Percentiles rank a stretch among this genome's conserved stretches.
Evolutionary conservation across 2,113 vertebrate species (phyloP).

Genomic region (Corythornis vintsioides): DNA sequence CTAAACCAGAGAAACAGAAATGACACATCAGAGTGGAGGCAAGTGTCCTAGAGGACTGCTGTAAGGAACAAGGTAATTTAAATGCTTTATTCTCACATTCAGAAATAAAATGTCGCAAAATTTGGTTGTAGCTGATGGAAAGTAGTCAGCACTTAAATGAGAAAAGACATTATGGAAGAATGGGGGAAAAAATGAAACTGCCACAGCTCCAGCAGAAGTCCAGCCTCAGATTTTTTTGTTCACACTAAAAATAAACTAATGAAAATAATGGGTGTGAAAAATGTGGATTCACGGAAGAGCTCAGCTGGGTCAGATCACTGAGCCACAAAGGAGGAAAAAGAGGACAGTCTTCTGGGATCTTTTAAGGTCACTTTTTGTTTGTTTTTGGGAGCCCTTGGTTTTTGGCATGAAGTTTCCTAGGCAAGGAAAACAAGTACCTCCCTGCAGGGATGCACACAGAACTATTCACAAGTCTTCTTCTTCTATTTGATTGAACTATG

Average conservation of each 20-base stretch:
- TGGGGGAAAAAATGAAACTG: no score
- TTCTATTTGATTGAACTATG: not conserved
- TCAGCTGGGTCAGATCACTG: not conserved
- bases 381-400: not conserved
- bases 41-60: no score
- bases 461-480: not conserved
- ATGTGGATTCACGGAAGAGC: not conserved
- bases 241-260: not conserved
- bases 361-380: not conserved
- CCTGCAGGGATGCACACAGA: not conserved
- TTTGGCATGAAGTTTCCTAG: not conserved
- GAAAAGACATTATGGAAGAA: no score
- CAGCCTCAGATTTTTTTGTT: not conserved
- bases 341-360: not conserved
- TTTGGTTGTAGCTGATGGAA: no score
- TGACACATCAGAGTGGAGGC: no score
- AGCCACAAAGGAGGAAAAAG: not conserved
- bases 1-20: no score
- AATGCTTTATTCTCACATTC: no score
- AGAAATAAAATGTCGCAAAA: no score
- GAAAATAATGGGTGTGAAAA: not conserved
- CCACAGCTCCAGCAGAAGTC: no score
- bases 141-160: no score
- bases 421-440: not conserved
- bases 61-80: no score